Evolutionary conservation across 2,888 invertebrate species (phyloP), one percentile per base, ranked within the genome.

Genomic region (Tetragonisca angustula): DNA sequence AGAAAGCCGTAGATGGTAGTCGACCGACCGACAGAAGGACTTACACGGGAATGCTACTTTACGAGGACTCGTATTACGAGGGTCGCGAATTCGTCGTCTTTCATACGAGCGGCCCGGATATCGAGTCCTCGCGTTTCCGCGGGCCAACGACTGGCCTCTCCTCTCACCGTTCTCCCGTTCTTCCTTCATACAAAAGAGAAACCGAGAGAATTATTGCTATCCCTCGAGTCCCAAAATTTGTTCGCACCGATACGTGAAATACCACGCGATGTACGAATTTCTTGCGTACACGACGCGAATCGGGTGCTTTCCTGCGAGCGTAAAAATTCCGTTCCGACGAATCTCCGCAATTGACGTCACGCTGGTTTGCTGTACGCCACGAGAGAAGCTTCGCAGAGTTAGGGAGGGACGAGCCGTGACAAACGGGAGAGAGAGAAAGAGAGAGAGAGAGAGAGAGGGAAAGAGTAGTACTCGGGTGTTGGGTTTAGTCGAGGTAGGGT

Each of bases 11-110:
- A 85, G 89, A 91, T 90, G 89, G 89, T 85, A 87, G 84, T 86
- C 85, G 89, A 86, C 85, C 88, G 89, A 86, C 90, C 89, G 89
- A 92, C 91, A 90, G 90, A 89, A 89, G 89, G 90, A 91, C 91
- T 92, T 91, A 90, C 89, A 89, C 89, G 92, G 87, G 91, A 90
- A 91, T 91, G 89, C 87, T 91, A 90, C 91, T 92, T 92, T 91
- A 92, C 90, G 91, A 92, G 88, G 86, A 91, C 88, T 88, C 86
- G 90, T 89, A 91, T 90, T 91, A 90, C 86, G 90, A 89, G 91
- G 87, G 90, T 89, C 74, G 89, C 85, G 86, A 78, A 90, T 90
- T 89, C 85, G 83, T 27, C 81, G 88, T 89, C 87, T 87, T 89
- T 87, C 87, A 77, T 87, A 54, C 87, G 76, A 80, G 76, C 83